Evolutionary conservation across 2,888 invertebrate species (phyloP).

Genomic region (Calliscelio sp.): DNA sequence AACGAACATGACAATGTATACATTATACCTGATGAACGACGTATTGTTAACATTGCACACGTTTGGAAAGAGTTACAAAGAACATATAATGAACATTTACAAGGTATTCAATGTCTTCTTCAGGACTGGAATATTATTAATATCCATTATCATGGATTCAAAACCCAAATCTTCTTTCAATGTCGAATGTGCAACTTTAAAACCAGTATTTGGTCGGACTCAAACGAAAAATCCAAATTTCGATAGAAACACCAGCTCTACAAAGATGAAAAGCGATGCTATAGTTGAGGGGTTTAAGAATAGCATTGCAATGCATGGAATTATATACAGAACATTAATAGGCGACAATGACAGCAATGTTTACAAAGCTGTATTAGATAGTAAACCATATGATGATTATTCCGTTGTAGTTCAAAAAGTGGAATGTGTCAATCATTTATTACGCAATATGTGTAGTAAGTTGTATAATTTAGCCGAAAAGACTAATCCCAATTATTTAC

Average conservation of each 20-base stretch:
- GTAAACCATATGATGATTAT: background rate
- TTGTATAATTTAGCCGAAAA: background rate
- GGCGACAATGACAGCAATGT: background rate
- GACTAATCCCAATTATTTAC: background rate
- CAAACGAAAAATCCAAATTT: no score
- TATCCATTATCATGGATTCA: background rate
- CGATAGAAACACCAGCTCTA: no score
- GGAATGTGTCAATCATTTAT: background rate
- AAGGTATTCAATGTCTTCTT: conserved; percentile 1
- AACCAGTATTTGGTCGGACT: background rate
- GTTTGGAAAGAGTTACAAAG: no score
- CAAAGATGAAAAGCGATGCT: background rate
- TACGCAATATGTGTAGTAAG: background rate
- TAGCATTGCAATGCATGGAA: background rate
- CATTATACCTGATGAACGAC: no score
- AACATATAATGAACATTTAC: background rate
- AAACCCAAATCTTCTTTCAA: background rate
- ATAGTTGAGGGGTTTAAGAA: background rate
- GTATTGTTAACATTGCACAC: no score
- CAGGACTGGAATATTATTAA: background rate
- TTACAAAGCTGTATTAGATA: no score
- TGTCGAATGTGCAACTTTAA: background rate
- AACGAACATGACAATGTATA: no score
- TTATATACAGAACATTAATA: background rate
- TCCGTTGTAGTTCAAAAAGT: background rate